phyloP scores from a whole-genome alignment of 2,888 invertebrate genomes.

The Phengaris arion region DNA sequence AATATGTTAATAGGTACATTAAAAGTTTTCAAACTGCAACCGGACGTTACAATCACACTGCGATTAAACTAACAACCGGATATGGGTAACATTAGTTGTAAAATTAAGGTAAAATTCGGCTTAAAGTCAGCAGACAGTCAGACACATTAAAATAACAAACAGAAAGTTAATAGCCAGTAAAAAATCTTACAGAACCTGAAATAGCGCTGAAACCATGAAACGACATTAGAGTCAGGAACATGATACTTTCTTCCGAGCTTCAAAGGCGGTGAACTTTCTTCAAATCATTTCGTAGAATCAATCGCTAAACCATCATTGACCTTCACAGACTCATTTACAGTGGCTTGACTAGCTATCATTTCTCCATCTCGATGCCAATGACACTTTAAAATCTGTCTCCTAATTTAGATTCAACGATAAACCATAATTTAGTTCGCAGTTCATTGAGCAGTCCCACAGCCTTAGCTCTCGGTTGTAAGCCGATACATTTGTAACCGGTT shows the following conservation, averaged over 20 bases:
- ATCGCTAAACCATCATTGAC: background rate
- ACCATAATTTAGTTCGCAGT: conserved; percentile 12
- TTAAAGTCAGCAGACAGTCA: background rate
- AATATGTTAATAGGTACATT: conserved; percentile 7
- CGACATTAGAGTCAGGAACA: background rate
- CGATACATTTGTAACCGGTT: conserved; percentile 14
- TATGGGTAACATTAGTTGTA: background rate
- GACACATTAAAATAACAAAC: background rate
- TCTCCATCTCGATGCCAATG: background rate
- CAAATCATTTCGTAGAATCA: background rate
- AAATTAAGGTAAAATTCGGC: background rate
- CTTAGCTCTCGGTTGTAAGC: conserved; percentile 4
- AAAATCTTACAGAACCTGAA: background rate
- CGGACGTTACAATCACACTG: conserved; percentile 5
- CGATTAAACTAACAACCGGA: conserved; percentile 6
- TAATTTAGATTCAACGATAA: conserved; percentile 7
- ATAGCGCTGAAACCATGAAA: background rate
- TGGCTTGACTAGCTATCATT: background rate
- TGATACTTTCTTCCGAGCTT: background rate
- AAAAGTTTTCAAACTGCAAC: background rate
- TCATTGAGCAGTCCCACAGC: conserved; percentile 9
- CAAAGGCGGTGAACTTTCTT: background rate
- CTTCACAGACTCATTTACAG: background rate
- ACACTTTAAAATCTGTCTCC: conserved; percentile 1
- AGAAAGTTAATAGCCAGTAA: background rate